phyloP scores from a whole-genome alignment of 1,140 invertebrate species.

The Acromyrmex echinatior region DNA sequence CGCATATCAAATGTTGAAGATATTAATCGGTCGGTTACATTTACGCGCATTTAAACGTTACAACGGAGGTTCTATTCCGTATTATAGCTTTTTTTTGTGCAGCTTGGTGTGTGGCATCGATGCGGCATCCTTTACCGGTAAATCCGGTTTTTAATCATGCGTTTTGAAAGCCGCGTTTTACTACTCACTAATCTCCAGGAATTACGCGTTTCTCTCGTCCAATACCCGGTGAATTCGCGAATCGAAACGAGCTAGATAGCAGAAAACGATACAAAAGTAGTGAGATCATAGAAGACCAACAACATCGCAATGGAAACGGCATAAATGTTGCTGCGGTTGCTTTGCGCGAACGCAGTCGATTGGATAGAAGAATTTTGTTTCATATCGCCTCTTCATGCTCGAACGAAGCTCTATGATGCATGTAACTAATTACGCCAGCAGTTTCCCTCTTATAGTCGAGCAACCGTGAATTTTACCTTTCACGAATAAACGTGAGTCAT shows the following conservation, averaged over 20 bases:
- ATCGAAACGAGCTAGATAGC: not conserved
- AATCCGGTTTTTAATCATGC: slow-evolving; percentile 20
- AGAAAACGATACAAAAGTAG: slow-evolving; percentile 12
- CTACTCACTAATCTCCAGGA: slow-evolving; percentile 20
- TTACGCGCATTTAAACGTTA: slow-evolving; percentile 1
- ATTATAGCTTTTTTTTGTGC: not conserved
- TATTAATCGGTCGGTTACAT: slow-evolving; percentile 39
- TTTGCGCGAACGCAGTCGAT: slow-evolving; percentile 33
- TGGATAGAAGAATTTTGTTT: slow-evolving; percentile 62
- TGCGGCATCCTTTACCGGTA: not conserved
- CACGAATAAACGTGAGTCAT: slow-evolving; percentile 15
- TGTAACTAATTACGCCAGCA: slow-evolving; percentile 62
- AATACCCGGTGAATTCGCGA: not conserved
- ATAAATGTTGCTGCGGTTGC: slow-evolving; percentile 44
- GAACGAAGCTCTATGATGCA: slow-evolving; percentile 59
- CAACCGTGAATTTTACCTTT: slow-evolving; percentile 54
- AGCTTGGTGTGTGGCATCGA: not conserved
- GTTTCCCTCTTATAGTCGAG: slow-evolving; percentile 50
- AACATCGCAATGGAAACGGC: not conserved
- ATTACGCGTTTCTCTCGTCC: slow-evolving; percentile 27
- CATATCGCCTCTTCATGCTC: slow-evolving; percentile 59
- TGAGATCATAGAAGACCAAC: not conserved
- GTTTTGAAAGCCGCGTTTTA: slow-evolving; percentile 9
- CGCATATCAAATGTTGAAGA: slow-evolving; percentile 9
- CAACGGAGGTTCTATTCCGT: not conserved